Evolutionary conservation across 2,797 vertebrate genomes (phyloP).

Genomic region (Spheniscus humboldti): DNA sequence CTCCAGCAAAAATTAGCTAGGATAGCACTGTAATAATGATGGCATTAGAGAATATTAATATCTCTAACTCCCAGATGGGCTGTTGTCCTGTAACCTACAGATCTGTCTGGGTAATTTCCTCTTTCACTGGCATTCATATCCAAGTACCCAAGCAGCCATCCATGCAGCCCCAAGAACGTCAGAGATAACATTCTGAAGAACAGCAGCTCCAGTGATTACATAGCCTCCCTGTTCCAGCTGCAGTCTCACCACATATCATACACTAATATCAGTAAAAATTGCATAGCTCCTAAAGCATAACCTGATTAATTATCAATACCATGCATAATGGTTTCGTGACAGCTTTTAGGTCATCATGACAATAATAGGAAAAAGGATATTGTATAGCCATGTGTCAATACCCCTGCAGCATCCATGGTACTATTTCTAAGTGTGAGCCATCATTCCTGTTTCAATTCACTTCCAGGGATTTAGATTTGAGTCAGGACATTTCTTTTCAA

Average conservation of each 20-base stretch:
- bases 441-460: neutral
- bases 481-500: neutral
- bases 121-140: neutral
- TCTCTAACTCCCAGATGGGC: neutral
- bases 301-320: neutral
- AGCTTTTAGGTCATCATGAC: neutral
- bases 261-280: neutral
- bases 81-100: neutral
- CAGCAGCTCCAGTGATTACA: neutral
- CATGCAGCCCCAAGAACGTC: neutral
- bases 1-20: neutral
- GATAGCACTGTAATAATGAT: neutral
- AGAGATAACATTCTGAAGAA: neutral
- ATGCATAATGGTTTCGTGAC: neutral
- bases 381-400: neutral
- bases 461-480: neutral
- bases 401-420: neutral
- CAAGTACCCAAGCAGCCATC: neutral
- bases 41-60: neutral
- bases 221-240: neutral
- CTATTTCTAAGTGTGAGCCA: neutral
- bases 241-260: neutral
- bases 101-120: neutral
- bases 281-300: neutral
- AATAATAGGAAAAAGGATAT: neutral